Base-by-base conservation (phyloP, 2,888 invertebrate genomes). In the Reticulitermes lucifugus region DNA sequence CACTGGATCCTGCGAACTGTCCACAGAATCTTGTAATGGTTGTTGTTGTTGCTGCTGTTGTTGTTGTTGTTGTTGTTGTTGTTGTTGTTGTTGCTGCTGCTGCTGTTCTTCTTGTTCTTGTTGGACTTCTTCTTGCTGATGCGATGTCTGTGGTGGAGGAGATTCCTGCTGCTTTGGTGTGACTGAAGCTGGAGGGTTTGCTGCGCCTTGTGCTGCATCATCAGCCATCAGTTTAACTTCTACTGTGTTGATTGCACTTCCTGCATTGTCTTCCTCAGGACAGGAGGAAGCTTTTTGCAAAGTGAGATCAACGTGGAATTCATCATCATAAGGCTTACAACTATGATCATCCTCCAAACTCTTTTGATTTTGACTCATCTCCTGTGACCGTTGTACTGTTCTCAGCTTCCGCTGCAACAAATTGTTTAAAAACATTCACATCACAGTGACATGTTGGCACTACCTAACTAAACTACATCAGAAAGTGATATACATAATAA, bases 361-460 rank as follows among this genome's bases (percentile, higher is more conserved):
- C 88, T 92, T 93, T 77, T 92, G 91, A 79, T 85, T 86, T 85
- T 81, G 90, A 89, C 79, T 91, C 79, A 85, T 85, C 46, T 87
- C 93, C 86, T 91, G 92, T 71, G 92, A 91, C 88, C 92, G 93
- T 88, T 93, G 93, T 87, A 95, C 94, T 22, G 93, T 92, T 82
- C 95, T 93, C 79, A 95, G 92, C 90, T 95, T 95, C 88, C 96
- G 93, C 94, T 94, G 91, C 87, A 90, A 89, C 1, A 18, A 55
- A 14, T 55, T 55, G 14, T 18, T 55, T 55, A 18, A 18, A 55
- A 55, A 55, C 55, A 55, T 55, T 55, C 55, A 55, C 18, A 55
- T 55, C 55, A 55, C 14, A 55, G 18, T 14, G 14, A 55, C 18
- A 55, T 14, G 55, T 18, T 55, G 18, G 14, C 14, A 18, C 18